Conservation (phyloP, 1,140 invertebrate species). For the Antheraea mylitta region DNA sequence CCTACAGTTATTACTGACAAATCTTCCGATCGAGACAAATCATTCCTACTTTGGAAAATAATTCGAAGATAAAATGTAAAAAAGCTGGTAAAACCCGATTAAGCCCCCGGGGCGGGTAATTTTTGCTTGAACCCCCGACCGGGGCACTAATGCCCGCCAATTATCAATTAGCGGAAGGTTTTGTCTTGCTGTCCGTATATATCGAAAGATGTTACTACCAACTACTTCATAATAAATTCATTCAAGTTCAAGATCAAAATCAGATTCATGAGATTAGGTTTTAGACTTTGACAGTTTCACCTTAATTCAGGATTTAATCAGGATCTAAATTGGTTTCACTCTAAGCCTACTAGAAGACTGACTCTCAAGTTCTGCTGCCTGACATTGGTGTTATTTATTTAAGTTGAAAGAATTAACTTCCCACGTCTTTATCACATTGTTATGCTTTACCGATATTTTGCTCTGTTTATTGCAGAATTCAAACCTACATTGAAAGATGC, state of each 20-base stretch:
- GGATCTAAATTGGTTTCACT: too few relatives aligned
- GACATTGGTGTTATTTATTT: too few relatives aligned
- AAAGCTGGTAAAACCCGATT: slow-evolving; percentile 8
- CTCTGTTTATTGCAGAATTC: too few relatives aligned
- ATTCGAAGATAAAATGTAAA: background rate
- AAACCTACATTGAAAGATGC: too few relatives aligned
- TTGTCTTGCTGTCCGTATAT: slow-evolving; percentile 16
- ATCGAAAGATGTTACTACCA: slow-evolving; percentile 25
- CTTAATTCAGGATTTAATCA: too few relatives aligned
- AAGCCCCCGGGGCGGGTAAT: slow-evolving; percentile 18
- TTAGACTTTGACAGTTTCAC: too few relatives aligned
- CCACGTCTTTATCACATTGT: too few relatives aligned
- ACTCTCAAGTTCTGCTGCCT: too few relatives aligned
- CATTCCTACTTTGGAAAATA: background rate
- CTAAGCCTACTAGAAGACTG: too few relatives aligned
- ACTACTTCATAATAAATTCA: background rate
- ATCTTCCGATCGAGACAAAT: slow-evolving; percentile 6
- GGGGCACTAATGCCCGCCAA: slow-evolving; percentile 32
- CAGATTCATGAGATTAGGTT: too few relatives aligned
- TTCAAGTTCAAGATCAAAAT: background rate
- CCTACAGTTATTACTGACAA: slow-evolving; percentile 2
- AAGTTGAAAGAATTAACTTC: too few relatives aligned
- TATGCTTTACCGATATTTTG: too few relatives aligned
- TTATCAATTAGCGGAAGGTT: slow-evolving; percentile 35
- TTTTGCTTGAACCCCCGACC: slow-evolving; percentile 17